These are phyloP conservation scores for Zaprionus kolodkinae DNA, from an alignment of 1,140 invertebrate genomes.

Conservation along the genomic window DNA sequence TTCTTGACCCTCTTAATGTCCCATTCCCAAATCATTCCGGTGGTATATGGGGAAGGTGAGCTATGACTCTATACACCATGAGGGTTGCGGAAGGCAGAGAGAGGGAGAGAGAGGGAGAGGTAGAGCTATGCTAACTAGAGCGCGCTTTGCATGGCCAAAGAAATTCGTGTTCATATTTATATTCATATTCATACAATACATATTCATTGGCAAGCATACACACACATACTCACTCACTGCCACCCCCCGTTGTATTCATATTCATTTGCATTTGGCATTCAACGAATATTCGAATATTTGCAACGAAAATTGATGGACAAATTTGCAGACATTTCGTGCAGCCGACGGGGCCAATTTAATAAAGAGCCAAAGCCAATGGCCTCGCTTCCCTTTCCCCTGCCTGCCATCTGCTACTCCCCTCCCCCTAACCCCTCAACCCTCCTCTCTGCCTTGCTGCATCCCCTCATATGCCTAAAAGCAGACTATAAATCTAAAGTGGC, in stretches of 20 bases:
- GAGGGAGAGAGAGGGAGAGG: background rate
- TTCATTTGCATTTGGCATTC: conserved; percentile 33
- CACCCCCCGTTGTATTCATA: conserved; percentile 22
- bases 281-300: conserved; percentile 37
- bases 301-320: conserved; percentile 37
- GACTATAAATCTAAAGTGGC: conserved; percentile 66
- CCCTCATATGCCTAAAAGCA: conserved; percentile 5
- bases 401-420: background rate
- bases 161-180: conserved; percentile 57
- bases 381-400: background rate
- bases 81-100: background rate
- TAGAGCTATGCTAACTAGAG: background rate
- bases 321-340: conserved; percentile 39
- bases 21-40: background rate
- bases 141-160: conserved; percentile 18
- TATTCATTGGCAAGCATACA: conserved; percentile 11
- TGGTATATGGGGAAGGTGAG: background rate
- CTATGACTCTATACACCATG: background rate
- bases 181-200: conserved; percentile 27
- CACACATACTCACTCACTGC: conserved; percentile 4
- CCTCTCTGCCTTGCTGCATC: background rate
- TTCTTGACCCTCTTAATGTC: conserved; percentile 10
- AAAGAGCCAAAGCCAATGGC: conserved; percentile 22
- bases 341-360: conserved; percentile 41
- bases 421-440: background rate